Evolutionary conservation across 2,888 invertebrate genomes (phyloP), one percentile per base, ranked within the genome.

Genomic region (Aphidoletes aphidimyza): DNA sequence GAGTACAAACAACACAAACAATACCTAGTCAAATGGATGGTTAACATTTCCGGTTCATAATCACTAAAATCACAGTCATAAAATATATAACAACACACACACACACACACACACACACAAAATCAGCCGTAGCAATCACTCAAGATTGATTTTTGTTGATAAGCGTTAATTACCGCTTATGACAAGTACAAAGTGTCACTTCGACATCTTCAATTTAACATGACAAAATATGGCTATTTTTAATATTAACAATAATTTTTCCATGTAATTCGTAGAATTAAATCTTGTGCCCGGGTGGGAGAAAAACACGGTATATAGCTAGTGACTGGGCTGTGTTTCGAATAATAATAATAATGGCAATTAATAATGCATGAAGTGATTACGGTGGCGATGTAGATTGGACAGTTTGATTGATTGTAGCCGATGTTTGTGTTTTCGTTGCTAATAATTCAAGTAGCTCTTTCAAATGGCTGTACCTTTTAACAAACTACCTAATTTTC

Each of bases 361-460:
- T 81, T 37, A 81, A 37, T 81, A 37, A 81, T 81, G 81, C 81
- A 81, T 81, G 37, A 81, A n/a, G 36, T 17, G 78, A 78, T 78
- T 78, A 78, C 34, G 36, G 34, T 78, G 36, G 11, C 22, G 37
- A 69, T 30, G 30, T 30, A 69, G 69, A 30, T 69, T 69, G 69
- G 69, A 69, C 69, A 69, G 26, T 69, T 69, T 69, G 69, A 69
- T 69, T 69, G 69, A 69, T 69, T 69, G 9, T 30, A 30, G 69
- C 14, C 54, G 54, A n/a, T 69, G 69, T 69, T 69, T 69, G 26
- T 54, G 22, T 54, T 54, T 47, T 19, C 14, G 9, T 47, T 11
- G 54, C 5, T n/a, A n/a, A n/a, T 54, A 54, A 47, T 47, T 47
- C 47, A 47, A 47, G 47, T 47, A 47, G 9, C n/a, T n/a, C n/a